phyloP scores from a whole-genome alignment of 2,113 vertebrate genomes.

The Rhegmatorhina hoffmannsi region DNA sequence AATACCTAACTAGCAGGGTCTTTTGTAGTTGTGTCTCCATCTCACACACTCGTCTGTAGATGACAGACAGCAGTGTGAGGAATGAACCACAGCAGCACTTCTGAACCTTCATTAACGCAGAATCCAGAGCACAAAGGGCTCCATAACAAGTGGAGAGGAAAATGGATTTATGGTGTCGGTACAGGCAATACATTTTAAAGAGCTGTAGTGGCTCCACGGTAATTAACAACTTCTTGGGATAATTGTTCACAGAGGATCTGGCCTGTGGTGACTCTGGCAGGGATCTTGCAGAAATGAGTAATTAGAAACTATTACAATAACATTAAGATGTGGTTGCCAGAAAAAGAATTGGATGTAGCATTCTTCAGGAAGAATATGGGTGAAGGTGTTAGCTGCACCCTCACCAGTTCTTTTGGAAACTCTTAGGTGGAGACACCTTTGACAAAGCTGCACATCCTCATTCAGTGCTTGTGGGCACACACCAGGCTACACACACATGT shows the following conservation, averaged over 20 bases:
- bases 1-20: background rate
- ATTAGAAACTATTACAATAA: background rate
- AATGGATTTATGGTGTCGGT: background rate
- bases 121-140: background rate
- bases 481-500: background rate
- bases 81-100: background rate
- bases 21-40: background rate
- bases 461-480: fast-evolving
- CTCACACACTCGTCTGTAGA: fast-evolving
- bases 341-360: background rate
- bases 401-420: background rate
- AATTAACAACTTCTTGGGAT: slow-evolving; percentile 1
- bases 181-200: background rate
- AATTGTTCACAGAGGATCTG: slow-evolving; percentile 2
- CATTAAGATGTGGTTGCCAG: background rate
- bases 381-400: background rate
- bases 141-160: background rate
- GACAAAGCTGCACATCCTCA: background rate
- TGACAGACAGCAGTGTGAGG: background rate
- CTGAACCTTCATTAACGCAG: background rate
- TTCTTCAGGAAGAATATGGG: background rate
- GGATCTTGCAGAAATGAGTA: background rate
- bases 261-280: background rate
- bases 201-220: background rate
- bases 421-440: background rate